Conservation (phyloP, 1,140 invertebrate genomes). For the Macrostomum lignano region DNA sequence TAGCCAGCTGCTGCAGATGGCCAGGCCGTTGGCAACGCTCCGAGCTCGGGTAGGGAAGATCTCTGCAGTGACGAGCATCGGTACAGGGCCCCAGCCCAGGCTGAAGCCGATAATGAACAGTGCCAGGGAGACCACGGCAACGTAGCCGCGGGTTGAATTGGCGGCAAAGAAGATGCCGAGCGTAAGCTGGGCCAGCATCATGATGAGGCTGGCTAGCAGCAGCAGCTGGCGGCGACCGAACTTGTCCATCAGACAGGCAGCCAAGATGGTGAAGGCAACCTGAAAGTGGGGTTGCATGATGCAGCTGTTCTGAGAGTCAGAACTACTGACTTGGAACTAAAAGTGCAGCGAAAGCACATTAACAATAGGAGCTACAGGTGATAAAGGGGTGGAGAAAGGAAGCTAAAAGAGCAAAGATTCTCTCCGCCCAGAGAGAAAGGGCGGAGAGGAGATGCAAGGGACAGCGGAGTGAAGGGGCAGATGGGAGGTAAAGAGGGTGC, state of each 20-base stretch:
- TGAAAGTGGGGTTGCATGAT: too few relatives aligned
- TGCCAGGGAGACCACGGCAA: constrained; percentile 49
- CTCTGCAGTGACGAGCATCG: constrained; percentile 75
- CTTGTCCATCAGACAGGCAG: constrained; percentile 47
- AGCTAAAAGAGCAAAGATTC: too few relatives aligned
- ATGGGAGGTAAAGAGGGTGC: too few relatives aligned
- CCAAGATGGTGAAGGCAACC: constrained; percentile 53
- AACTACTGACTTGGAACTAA: too few relatives aligned
- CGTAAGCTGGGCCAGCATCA: constrained; percentile 13
- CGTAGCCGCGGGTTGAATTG: constrained; percentile 35
- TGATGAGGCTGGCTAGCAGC: constrained; percentile 24
- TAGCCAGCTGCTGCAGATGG: constrained; percentile 56
- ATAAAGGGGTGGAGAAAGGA: too few relatives aligned
- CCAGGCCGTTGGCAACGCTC: constrained; percentile 50
- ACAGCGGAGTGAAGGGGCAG: too few relatives aligned
- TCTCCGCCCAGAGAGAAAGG: too few relatives aligned
- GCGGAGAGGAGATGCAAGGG: too few relatives aligned
- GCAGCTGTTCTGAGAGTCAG: too few relatives aligned
- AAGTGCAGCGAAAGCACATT: too few relatives aligned
- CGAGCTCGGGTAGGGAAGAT: constrained; percentile 54
- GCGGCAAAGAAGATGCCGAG: constrained; percentile 15
- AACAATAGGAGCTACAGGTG: too few relatives aligned
- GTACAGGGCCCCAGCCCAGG: constrained; percentile 60
- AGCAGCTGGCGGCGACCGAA: constrained; percentile 42
- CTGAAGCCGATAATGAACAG: constrained; percentile 62